phyloP scores from a whole-genome alignment of 2,888 invertebrate genomes.

The Horisme vitalbata region DNA sequence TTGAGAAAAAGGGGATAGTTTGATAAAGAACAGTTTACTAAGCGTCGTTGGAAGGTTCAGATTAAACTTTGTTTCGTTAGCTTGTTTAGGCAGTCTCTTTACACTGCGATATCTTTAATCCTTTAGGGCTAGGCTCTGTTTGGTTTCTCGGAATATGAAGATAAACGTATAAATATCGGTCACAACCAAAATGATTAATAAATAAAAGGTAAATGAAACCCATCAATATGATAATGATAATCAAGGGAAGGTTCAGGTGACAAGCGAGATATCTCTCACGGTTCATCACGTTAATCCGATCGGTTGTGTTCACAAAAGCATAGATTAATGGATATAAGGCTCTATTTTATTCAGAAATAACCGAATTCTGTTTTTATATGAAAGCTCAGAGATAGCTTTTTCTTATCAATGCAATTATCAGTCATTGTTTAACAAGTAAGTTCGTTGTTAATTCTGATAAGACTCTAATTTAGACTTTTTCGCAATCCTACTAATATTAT shows the following conservation, averaged over 20 bases:
- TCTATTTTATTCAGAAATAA: too few species aligned
- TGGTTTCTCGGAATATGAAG: constrained; percentile 4
- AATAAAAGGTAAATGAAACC: constrained; percentile 11
- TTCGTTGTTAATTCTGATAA: too few species aligned
- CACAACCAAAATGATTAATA: not conserved
- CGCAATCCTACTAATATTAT: too few species aligned
- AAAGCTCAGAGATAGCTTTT: too few species aligned
- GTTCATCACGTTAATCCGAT: constrained; percentile 18
- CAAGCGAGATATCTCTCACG: constrained; percentile 24
- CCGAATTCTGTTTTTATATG: too few species aligned
- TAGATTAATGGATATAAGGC: too few species aligned
- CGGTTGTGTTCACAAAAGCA: too few species aligned
- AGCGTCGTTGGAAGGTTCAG: constrained; percentile 17
- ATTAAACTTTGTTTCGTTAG: constrained; percentile 30
- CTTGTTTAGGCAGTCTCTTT: constrained; percentile 20
- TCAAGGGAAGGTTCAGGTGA: constrained; percentile 11
- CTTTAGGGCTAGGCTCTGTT: constrained; percentile 8
- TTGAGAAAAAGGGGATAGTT: too few species aligned
- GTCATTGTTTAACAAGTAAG: too few species aligned
- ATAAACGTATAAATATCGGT: not conserved
- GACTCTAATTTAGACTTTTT: too few species aligned
- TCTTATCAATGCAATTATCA: too few species aligned
- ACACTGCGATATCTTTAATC: constrained; percentile 9
- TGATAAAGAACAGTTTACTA: constrained; percentile 15
- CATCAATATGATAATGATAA: constrained; percentile 17